Base-by-base conservation (phyloP, 2,888 invertebrate genomes). In the Drosophila subquinaria region DNA sequence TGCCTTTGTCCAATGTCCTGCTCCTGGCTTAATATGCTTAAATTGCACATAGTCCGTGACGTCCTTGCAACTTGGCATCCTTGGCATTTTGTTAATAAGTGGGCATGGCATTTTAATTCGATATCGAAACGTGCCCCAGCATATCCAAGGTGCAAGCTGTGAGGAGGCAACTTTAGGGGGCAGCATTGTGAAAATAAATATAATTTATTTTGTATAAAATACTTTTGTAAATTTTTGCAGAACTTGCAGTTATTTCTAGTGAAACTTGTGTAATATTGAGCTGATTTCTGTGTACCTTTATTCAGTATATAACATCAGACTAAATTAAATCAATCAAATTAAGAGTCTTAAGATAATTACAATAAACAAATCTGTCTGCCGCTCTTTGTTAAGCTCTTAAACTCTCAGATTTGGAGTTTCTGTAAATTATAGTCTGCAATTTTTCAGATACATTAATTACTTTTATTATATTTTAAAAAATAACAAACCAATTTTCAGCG, bases 61-160 rank as follows among this genome's bases (percentile, higher is more conserved):
- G 51, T 72, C 68, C 69, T 69, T 63, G 62, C 48, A 43, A 9
- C 47, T 57, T 53, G 69, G 60, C 66, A 81, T 76, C 67, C 42
- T 65, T 70, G 86, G 81, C 59, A 85, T 85, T 77, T 76, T 60
- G 73, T 73, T 82, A 79, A 85, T 85, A 85, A 82, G 69, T 68
- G 56, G 50, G 35, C 51, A 61, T 71, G 59, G 68, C 45, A 79
- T 82, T 76, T 71, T 78, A 76, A 73, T 88, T 79, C 67, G 72
- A 60, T 62, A 72, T 75, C 53, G 69, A 64, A 69, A 69, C 33
- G 68, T 66, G 69, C 59, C 33, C 20, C 40, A 51, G 13, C 38
- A 47, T 30, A 30, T 15, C n/a, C 38, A 38, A 59, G 38, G 48
- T 59, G 36, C 59, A 38, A 30, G 2, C 35, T 56, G 17, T 33